phyloP scores from a whole-genome alignment of 2,888 invertebrate genomes.

The Agriopis leucophaearia region DNA sequence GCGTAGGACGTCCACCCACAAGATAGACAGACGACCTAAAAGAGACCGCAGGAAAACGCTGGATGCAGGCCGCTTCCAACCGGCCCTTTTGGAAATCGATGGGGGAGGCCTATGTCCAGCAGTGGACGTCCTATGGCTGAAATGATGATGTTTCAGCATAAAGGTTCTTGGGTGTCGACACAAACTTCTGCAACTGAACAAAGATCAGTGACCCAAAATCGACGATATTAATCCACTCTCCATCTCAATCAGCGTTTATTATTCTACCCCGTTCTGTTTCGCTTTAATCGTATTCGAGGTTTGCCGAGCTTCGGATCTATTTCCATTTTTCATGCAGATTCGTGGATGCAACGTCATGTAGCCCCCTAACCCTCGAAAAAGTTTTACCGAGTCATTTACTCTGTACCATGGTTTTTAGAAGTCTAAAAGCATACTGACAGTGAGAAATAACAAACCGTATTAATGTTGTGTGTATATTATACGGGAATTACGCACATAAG shows the following conservation, averaged over 20 bases:
- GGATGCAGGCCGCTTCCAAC: too few species aligned
- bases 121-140: too few species aligned
- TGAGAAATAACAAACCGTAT: background rate
- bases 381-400: conserved; percentile 39
- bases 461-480: too few species aligned
- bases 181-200: background rate
- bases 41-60: too few species aligned
- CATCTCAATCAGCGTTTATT: conserved; percentile 31
- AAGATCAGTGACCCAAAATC: background rate
- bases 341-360: conserved; percentile 44
- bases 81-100: too few species aligned
- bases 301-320: conserved; percentile 54
- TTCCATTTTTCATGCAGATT: conserved; percentile 62
- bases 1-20: too few species aligned
- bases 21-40: too few species aligned
- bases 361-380: conserved; percentile 38
- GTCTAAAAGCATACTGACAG: background rate
- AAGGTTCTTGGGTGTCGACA: too few species aligned
- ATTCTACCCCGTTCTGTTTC: conserved; percentile 43
- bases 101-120: too few species aligned
- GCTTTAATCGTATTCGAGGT: conserved; percentile 55
- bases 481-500: too few species aligned
- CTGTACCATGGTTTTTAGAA: conserved; percentile 30
- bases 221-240: too few species aligned
- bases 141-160: too few species aligned